Conservation (phyloP, 1,140 invertebrate genomes). For the Rhizoglyphus robini region DNA sequence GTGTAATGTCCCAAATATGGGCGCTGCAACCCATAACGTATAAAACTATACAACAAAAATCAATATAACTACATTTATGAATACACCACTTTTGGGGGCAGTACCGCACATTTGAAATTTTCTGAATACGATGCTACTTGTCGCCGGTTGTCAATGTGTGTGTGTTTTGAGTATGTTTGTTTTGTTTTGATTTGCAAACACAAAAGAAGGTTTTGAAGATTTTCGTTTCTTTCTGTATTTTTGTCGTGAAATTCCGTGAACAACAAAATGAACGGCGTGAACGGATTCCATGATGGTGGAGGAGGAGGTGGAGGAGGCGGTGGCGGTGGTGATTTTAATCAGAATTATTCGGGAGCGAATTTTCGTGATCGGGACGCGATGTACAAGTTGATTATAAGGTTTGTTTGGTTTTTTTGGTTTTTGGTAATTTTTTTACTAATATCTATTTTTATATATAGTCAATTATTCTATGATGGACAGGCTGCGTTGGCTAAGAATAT, state of each 20-base stretch:
- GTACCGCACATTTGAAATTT: too few relatives aligned
- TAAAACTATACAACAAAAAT: neutral
- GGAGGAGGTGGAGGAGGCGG: neutral
- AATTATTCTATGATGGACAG: conserved; percentile 83
- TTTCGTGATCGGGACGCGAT: conserved; percentile 48
- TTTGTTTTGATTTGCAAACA: neutral
- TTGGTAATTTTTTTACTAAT: neutral
- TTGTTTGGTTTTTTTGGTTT: conserved; percentile 25
- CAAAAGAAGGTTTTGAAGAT: too few relatives aligned
- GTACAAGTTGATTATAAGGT: conserved; percentile 79
- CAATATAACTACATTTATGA: neutral
- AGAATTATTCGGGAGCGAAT: neutral
- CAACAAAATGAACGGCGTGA: neutral
- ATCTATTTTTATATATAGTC: conserved; percentile 30
- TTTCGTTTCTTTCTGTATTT: too few relatives aligned
- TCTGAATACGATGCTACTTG: too few relatives aligned
- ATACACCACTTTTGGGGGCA: neutral
- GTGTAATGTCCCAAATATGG: too few relatives aligned
- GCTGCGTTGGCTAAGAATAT: conserved; percentile 71
- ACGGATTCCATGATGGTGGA: neutral
- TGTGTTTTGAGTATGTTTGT: too few relatives aligned
- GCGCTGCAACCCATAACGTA: neutral
- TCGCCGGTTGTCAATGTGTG: too few relatives aligned
- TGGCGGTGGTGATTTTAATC: neutral
- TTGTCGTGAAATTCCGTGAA: neutral